Evolutionary conservation across 2,888 invertebrate species (phyloP).

Genomic region (Lasioglossum vierecki): DNA sequence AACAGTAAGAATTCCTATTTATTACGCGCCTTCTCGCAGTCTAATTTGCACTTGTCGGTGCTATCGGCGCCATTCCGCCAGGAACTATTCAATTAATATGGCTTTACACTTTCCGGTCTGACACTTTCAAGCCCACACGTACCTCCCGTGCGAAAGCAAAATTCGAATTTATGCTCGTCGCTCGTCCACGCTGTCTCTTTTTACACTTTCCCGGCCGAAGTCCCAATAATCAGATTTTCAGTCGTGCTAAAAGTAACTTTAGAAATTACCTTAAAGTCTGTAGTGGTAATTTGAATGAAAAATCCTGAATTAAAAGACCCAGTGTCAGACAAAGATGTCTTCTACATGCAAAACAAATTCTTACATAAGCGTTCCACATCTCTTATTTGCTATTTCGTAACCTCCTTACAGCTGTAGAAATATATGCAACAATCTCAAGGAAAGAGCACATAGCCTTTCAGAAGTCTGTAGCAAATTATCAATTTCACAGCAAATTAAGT

Average conservation of each 20-base stretch:
- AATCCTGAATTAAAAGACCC: neutral
- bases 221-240: neutral
- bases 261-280: too few species aligned
- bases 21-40: slow-evolving; percentile 39
- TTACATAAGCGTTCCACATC: neutral
- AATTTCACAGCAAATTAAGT: neutral
- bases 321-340: neutral
- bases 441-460: neutral
- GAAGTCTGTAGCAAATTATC: neutral
- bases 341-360: neutral
- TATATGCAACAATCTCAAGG: neutral
- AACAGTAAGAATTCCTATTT: slow-evolving; percentile 46
- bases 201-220: neutral
- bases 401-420: neutral
- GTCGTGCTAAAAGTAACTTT: too few species aligned
- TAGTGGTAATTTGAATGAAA: neutral
- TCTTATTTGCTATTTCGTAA: slow-evolving; percentile 1
- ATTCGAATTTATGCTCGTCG: neutral
- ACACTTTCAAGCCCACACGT: neutral
- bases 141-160: neutral
- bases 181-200: neutral
- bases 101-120: slow-evolving; percentile 30
- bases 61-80: slow-evolving; percentile 27
- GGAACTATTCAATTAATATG: slow-evolving; percentile 51
- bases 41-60: slow-evolving; percentile 50